Conservation (phyloP, 2,797 vertebrate genomes). For the Epinephelus malabaricus region DNA sequence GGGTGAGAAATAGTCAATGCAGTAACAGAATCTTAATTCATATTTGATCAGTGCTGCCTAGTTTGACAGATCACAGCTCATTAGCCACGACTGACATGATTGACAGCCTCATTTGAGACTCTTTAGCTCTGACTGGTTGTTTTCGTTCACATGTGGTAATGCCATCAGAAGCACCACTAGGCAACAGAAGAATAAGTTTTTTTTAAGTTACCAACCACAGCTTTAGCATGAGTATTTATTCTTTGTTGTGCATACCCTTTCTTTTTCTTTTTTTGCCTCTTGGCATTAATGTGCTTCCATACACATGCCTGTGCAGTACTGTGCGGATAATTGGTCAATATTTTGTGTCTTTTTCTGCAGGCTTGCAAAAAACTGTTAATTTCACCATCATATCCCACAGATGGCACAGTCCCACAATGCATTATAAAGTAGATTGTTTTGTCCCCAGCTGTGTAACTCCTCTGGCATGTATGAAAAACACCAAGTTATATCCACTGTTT, state of each 20-base stretch:
- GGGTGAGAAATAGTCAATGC: too few species aligned
- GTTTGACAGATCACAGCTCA: too few species aligned
- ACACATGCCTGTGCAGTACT: background rate
- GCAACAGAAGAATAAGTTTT: too few species aligned
- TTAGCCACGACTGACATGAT: too few species aligned
- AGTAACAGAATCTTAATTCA: too few species aligned
- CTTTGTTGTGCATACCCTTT: background rate
- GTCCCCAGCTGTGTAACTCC: background rate
- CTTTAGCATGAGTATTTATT: background rate
- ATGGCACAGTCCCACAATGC: background rate
- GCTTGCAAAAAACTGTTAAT: constrained; percentile 4
- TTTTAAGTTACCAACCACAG: too few species aligned
- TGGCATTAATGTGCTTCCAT: background rate
- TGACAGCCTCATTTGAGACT: too few species aligned
- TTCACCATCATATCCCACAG: background rate
- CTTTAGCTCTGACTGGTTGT: too few species aligned
- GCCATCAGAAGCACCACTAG: too few species aligned
- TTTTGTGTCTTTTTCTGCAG: background rate
- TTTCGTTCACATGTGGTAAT: too few species aligned
- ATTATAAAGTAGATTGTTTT: background rate
- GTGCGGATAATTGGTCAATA: background rate
- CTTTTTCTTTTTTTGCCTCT: background rate
- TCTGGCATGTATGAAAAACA: background rate
- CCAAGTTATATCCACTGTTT: background rate
- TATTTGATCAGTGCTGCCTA: too few species aligned